Evolutionary conservation across 2,888 invertebrate genomes (phyloP).

Genomic region (Philonicus albiceps): DNA sequence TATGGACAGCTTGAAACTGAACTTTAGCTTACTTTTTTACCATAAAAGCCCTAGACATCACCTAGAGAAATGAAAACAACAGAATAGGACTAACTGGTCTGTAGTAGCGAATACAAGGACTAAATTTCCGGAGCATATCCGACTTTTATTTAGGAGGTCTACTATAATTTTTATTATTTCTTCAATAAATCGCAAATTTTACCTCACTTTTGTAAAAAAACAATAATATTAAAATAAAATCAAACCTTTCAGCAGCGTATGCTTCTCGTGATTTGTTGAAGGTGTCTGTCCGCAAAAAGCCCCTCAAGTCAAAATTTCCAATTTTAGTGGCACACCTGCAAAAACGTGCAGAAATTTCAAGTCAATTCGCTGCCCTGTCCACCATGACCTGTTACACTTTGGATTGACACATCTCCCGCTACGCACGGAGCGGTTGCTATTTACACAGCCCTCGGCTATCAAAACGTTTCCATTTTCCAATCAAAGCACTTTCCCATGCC

Average conservation of each 20-base stretch:
- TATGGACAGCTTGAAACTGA: too few relatives aligned
- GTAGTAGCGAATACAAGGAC: too few relatives aligned
- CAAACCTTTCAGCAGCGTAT: not conserved
- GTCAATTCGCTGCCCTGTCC: not conserved
- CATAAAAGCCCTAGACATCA: too few relatives aligned
- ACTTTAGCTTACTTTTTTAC: too few relatives aligned
- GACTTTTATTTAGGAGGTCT: too few relatives aligned
- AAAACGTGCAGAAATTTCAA: not conserved
- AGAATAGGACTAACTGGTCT: too few relatives aligned
- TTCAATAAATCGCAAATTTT: too few relatives aligned
- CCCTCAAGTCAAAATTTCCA: not conserved
- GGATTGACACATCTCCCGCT: not conserved
- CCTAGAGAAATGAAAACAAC: too few relatives aligned
- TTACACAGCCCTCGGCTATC: not conserved
- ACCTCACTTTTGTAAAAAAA: not conserved
- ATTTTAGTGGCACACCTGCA: not conserved
- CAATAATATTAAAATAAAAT: not conserved
- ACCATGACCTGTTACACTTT: not conserved
- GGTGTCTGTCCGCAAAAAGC: not conserved
- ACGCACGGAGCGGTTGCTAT: not conserved
- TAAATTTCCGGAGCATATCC: too few relatives aligned
- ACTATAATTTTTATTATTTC: too few relatives aligned
- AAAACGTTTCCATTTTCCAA: not conserved
- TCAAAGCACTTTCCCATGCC: slow-evolving; percentile 17
- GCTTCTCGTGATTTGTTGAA: not conserved